A percentile compares a stretch with the other conserved stretches of the same genome.
Evolutionary conservation across 2,888 invertebrate species (phyloP).

Genomic region (Hermaeophaga mercurialis): DNA sequence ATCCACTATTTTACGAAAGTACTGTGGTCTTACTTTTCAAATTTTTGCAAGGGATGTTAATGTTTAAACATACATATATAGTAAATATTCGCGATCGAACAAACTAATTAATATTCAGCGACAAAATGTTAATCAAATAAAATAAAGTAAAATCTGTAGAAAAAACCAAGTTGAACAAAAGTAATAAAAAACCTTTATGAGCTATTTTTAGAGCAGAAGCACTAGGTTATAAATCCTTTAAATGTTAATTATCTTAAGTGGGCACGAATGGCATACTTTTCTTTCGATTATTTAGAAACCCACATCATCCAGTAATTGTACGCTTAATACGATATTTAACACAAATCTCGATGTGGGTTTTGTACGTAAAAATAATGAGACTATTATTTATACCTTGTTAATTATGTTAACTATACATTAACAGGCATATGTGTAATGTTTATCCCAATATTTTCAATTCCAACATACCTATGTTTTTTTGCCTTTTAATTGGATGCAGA

Average conservation of each 20-base stretch:
- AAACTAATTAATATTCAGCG: too few species aligned
- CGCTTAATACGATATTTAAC: conserved; percentile 14
- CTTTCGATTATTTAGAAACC: conserved; percentile 15
- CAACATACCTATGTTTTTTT: too few species aligned
- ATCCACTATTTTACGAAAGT: too few species aligned
- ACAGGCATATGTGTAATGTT: too few species aligned
- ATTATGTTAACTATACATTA: too few species aligned
- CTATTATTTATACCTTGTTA: too few species aligned
- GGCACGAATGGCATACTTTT: conserved; percentile 13
- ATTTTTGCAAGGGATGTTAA: too few species aligned
- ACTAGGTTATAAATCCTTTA: conserved; percentile 1
- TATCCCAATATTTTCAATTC: too few species aligned
- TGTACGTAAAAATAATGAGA: not conserved
- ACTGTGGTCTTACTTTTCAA: too few species aligned
- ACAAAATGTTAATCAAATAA: not conserved
- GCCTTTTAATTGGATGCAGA: too few species aligned
- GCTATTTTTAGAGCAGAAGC: conserved; percentile 1
- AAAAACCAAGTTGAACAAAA: not conserved
- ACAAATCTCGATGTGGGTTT: conserved; percentile 12
- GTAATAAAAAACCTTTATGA: not conserved
- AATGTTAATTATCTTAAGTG: conserved; percentile 14
- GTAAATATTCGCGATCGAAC: too few species aligned
- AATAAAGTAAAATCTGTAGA: not conserved
- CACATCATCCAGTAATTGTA: conserved; percentile 12
- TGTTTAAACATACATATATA: too few species aligned